Percentiles rank a stretch among this genome's conserved stretches.
Evolutionary conservation across 2,888 invertebrate genomes (phyloP).

Genomic region (Adineta ricciae): DNA sequence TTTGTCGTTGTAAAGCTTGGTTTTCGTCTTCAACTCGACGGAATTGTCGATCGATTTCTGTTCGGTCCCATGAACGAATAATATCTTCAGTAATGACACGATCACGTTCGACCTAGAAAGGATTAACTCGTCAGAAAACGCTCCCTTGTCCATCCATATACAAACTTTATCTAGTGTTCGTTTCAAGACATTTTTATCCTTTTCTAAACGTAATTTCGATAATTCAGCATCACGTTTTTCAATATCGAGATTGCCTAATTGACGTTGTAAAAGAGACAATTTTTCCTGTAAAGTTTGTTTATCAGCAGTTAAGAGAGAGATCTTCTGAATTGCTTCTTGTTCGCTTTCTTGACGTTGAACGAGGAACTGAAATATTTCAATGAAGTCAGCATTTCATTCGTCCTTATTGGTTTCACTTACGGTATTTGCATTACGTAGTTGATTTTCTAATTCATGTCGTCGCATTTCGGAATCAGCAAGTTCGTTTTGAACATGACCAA

Average conservation of each 20-base stretch:
- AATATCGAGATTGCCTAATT: slow-evolving; percentile 60
- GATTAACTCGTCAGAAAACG: background rate
- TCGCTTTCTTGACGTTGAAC: slow-evolving; percentile 57
- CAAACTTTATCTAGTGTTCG: slow-evolving; percentile 50
- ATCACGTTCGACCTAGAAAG: slow-evolving; percentile 48
- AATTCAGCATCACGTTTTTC: slow-evolving; percentile 64
- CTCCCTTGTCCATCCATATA: too few relatives aligned
- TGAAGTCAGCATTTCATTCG: too few relatives aligned
- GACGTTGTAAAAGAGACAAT: slow-evolving; percentile 42
- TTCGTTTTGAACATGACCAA: slow-evolving; percentile 46
- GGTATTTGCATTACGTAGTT: slow-evolving; percentile 44
- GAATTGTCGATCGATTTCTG: slow-evolving; percentile 45
- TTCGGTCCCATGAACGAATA: slow-evolving; percentile 44
- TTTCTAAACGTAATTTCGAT: slow-evolving; percentile 54
- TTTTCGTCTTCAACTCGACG: slow-evolving; percentile 66
- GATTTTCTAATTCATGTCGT: slow-evolving; percentile 48
- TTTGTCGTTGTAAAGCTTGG: slow-evolving; percentile 68
- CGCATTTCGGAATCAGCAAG: slow-evolving; percentile 45
- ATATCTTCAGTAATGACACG: slow-evolving; percentile 48
- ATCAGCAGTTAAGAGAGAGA: slow-evolving; percentile 69
- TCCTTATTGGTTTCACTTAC: slow-evolving; percentile 38
- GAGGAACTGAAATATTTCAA: slow-evolving; percentile 40
- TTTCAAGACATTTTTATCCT: slow-evolving; percentile 50
- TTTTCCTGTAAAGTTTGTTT: slow-evolving; percentile 64
- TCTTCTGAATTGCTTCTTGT: slow-evolving; percentile 65